Evolutionary conservation across 2,797 vertebrate genomes (phyloP).

Genomic region (Anas bernieri): DNA sequence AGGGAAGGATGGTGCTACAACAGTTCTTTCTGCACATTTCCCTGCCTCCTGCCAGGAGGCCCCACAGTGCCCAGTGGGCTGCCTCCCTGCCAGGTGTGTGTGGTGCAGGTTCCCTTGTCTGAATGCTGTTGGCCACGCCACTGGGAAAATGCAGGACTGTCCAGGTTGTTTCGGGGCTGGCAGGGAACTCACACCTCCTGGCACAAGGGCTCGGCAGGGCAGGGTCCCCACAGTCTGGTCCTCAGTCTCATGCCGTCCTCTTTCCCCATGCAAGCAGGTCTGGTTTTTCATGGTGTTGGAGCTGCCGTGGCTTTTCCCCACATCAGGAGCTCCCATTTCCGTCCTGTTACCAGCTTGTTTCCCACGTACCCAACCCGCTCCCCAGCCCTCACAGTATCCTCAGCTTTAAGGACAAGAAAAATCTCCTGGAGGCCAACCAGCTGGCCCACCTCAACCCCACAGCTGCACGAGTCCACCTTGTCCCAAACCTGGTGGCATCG

Average conservation of each 20-base stretch:
- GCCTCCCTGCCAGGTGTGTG: fast-evolving
- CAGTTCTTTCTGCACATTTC: background rate
- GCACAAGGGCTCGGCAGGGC: background rate
- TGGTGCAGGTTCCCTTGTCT: fast-evolving
- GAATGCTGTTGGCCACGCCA: background rate
- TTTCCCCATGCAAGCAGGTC: fast-evolving
- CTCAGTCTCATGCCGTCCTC: background rate
- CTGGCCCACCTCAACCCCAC: no score
- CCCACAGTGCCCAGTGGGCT: fast-evolving
- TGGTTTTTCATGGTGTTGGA: fast-evolving
- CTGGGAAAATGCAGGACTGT: background rate
- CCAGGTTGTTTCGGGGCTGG: background rate
- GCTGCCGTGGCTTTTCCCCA: background rate
- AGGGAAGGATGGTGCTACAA: slow-evolving; percentile 12
- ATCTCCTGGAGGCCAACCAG: background rate
- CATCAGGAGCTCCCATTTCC: background rate
- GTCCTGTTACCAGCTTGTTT: background rate
- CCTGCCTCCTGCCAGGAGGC: background rate
- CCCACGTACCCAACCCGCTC: background rate
- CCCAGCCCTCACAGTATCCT: background rate
- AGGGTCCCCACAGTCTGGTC: background rate
- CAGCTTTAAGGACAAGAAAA: background rate
- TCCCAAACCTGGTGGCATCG: fast-evolving
- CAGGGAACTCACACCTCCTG: fast-evolving
- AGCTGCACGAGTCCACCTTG: fast-evolving